A percentile compares a stretch with the other conserved stretches of the same genome.
phyloP scores from a whole-genome alignment of 2,113 vertebrate species.

The Mobula birostris region DNA sequence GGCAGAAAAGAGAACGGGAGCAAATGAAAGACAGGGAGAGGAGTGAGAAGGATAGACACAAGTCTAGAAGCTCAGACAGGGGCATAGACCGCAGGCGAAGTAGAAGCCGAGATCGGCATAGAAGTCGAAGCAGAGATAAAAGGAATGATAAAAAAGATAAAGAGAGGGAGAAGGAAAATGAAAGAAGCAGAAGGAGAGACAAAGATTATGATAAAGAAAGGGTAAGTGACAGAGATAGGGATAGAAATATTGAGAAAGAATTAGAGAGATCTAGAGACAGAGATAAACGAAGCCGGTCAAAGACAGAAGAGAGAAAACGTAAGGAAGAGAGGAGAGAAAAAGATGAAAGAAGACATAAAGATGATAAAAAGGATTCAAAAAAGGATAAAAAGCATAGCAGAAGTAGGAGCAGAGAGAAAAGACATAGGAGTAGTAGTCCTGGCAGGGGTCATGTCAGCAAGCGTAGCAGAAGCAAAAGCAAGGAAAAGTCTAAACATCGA shows the following conservation, averaged over 20 bases:
- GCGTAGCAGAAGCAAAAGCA: conserved; percentile 69
- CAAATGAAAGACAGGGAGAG: conserved; percentile 58
- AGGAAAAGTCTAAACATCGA: conserved; percentile 75
- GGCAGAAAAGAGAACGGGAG: conserved; percentile 83
- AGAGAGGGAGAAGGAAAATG: conserved; percentile 78
- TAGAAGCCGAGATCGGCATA: conserved; percentile 67
- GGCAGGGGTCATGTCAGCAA: conserved; percentile 59
- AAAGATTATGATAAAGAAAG: conserved; percentile 67
- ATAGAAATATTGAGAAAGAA: conserved; percentile 61
- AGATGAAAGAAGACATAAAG: conserved; percentile 67
- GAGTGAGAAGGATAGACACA: conserved; percentile 64
- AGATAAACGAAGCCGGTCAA: conserved; percentile 60
- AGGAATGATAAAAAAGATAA: conserved; percentile 72
- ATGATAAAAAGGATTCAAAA: conserved; percentile 72
- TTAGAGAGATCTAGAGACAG: conserved; percentile 63
- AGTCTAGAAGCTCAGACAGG: conserved; percentile 68
- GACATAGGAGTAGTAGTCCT: conserved; percentile 62
- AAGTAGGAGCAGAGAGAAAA: conserved; percentile 70
- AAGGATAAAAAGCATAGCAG: conserved; percentile 69
- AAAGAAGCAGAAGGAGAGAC: conserved; percentile 78
- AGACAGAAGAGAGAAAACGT: conserved; percentile 63
- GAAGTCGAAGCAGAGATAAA: conserved; percentile 65
- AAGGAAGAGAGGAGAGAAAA: conserved; percentile 72
- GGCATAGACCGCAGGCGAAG: conserved; percentile 61
- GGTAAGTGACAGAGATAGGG: conserved; percentile 72